Base-by-base conservation (phyloP, 2,888 invertebrate genomes). In the Hypsopygia costalis region DNA sequence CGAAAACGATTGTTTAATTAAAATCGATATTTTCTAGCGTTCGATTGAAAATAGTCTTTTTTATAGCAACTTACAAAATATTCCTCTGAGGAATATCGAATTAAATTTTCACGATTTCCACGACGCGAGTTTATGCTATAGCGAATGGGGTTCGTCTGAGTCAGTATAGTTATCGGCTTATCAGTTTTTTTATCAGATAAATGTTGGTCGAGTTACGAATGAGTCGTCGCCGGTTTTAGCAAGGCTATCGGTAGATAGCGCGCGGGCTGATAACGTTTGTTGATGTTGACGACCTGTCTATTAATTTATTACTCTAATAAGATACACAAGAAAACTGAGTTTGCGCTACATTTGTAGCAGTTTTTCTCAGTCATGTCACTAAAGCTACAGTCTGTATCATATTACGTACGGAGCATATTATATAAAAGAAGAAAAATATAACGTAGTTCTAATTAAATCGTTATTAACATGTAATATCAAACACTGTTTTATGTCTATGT, bases 181-280 rank as follows among this genome's bases (percentile, higher is more conserved):
- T 86, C 86, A 44, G 16, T 47, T 50, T 47, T 58, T 68, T 86
- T 87, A 86, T 87, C 87, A 80, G 85, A 81, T 87, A 83, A 30
- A 11, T 8, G 47, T 67, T 52, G 55, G 49, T 49, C 50, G 46
- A 42, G 47, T 47, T 41, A 44, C 44, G 38, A 44, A 29, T 46
- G 38, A 44, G 30, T 46, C 47, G 54, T 54, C 46, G 60, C 21
- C 29, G 57, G 59, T 62, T 69, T 70, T 65, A 69, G 70, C 68
- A 62, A 61, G 55, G 58, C 56, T 63, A 62, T 66, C 51, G 41
- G 33, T 6, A 50, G 61, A 62, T 67, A 59, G 44, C 43, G 46
- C 34, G 31, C 43, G 5, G 3, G 16, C 16, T 16, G 16, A 47
- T 32, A 41, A 36, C 34, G 37, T 11, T 4, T 16, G 16, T 16